Evolutionary conservation across 2,113 vertebrate genomes (phyloP).

Genomic region (Pseudolaguvia tuberculata): DNA sequence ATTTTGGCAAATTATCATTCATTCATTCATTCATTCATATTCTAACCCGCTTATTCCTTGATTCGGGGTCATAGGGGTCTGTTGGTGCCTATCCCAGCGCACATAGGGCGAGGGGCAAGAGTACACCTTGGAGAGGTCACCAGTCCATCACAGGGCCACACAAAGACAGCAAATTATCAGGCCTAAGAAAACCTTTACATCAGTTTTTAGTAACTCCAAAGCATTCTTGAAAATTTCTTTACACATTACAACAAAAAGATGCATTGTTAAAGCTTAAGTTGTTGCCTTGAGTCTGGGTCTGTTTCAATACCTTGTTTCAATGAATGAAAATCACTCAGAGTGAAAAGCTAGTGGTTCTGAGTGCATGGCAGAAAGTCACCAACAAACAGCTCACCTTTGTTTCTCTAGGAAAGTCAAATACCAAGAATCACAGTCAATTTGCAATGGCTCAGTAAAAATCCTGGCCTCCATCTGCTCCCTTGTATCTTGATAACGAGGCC

Average conservation of each 20-base stretch:
- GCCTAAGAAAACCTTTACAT: not conserved
- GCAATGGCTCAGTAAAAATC: constrained; percentile 44
- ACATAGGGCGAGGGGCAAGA: too few species aligned
- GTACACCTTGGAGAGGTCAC: too few species aligned
- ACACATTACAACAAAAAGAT: not conserved
- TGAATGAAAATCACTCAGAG: too few species aligned
- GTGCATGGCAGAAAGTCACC: constrained; percentile 28
- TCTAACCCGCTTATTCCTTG: too few species aligned
- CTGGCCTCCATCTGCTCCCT: constrained; percentile 47
- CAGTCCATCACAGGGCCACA: too few species aligned
- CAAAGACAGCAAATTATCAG: too few species aligned
- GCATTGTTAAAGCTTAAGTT: not conserved
- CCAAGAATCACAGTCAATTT: constrained; percentile 47
- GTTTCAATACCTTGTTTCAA: not conserved
- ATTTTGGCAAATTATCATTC: not conserved
- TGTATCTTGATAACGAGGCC: constrained; percentile 44
- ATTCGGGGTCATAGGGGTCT: too few species aligned
- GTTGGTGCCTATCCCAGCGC: too few species aligned
- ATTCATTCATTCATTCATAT: too few species aligned
- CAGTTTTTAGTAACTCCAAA: not conserved
- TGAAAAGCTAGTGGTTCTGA: constrained; percentile 13
- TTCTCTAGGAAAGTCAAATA: constrained; percentile 42
- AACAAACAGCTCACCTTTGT: constrained; percentile 42
- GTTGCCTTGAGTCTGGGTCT: not conserved
- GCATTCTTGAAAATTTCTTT: not conserved